Evolutionary conservation across 2,113 vertebrate genomes (phyloP), one percentile per base, ranked within the genome.

Genomic region (Triplophysa siluroides): DNA sequence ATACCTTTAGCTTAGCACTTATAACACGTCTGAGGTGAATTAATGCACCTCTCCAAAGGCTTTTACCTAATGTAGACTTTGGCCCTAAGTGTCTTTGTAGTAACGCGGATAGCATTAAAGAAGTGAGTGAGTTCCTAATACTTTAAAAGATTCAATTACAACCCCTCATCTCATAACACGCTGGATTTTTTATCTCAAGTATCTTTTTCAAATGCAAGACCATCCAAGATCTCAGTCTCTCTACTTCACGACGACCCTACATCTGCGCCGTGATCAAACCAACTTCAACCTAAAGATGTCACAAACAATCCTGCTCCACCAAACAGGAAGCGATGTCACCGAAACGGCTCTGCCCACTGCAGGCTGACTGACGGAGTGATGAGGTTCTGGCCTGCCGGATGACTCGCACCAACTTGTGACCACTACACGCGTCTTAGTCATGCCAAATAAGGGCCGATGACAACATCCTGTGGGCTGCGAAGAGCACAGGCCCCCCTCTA

Each of bases 381-480:
- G 19, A 21, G 54, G 21, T 58, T 58, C 14, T 62, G 54, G 19
- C 19, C 54, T 58, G 8, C 19, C 8, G 21, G 38, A 63, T 80
- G 78, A 80, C 45, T 71, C 67, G 50, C 11, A 41, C 33, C 14
- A 66, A 66, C 78, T 72, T 47, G 45, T 80, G 67, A 63, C 58
- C 45, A n/a, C 70, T 16, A 19, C 68, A 8, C 16, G 18, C 4
- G 12, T 43, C 56, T 79, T 58, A 62, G 41, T 79, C 66, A 79
- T 33, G 19, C 11, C 8, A n/a, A 60, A n/a, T 52, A 54, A 38
- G 41, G 47, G 71, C 64, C 8, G 61, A 76, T 70, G 62, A 54
- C 24, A 79, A 45, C 76, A 45, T 73, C 70, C 70, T 33, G 12
- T 75, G 14, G 72, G 38, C 72, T 23, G 13, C 2, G 23, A 16